phyloP scores from a whole-genome alignment of 53 echinoderm and acorn worm genomes.

The Crossaster papposus region DNA sequence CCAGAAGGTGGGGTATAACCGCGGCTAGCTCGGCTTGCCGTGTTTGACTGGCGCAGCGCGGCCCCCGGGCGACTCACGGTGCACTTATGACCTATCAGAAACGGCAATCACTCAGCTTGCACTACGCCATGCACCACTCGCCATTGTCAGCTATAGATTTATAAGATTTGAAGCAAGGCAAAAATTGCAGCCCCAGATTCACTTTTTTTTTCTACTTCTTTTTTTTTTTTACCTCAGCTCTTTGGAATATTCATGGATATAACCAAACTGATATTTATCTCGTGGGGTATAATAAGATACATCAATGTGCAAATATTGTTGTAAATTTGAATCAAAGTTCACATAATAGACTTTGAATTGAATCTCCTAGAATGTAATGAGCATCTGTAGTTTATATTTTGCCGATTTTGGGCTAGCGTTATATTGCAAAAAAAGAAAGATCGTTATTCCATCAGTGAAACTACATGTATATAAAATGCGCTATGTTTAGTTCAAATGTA shows the following conservation, averaged over 20 bases:
- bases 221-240: neutral
- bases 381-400: neutral
- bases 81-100: slow-evolving; percentile 42
- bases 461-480: too few species aligned
- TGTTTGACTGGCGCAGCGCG: slow-evolving; percentile 6
- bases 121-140: neutral
- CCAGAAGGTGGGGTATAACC: neutral
- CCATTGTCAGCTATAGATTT: slow-evolving; percentile 11
- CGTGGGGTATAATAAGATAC: neutral
- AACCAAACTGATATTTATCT: neutral
- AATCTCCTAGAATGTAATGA: neutral
- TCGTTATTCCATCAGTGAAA: too few species aligned
- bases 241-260: neutral
- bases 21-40: neutral
- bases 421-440: neutral
- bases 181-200: neutral
- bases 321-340: neutral
- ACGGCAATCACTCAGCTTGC: slow-evolving; percentile 39
- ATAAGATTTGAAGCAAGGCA: neutral
- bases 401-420: neutral
- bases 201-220: neutral
- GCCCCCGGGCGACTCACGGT: slow-evolving; percentile 19
- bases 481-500: too few species aligned
- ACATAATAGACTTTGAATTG: neutral
- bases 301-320: slow-evolving; percentile 3